Base-by-base conservation (phyloP, 2,888 invertebrate genomes). In the Epistrophella euchroma region DNA sequence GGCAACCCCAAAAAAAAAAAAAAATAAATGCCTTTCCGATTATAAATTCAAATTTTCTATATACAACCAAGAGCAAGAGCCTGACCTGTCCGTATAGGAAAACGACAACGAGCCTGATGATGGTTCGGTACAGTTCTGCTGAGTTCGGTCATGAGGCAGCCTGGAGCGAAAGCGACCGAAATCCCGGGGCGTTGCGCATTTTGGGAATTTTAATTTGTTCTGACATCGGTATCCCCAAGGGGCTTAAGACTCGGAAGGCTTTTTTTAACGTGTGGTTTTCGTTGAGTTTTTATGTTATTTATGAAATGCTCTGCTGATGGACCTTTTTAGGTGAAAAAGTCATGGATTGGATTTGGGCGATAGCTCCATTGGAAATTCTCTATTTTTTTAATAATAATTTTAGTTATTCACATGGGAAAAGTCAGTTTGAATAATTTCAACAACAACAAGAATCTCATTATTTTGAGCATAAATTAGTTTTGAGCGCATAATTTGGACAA, bases 1-100 rank as follows among this genome's bases (percentile, higher is more conserved):
- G 55, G 47, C 43, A 50, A 47, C 47, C 37, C 71, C 80, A 37
- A 37, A 9, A 40, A 22, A 60, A 60, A 58, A 35, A 37, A 37
- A 58, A 58, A 11, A 19, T 43, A 80, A 76, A 76, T 68, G 66
- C 85, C 76, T 77, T 62, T 56, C 45, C 76, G 80, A 80, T 85
- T 85, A 85, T 85, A 85, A 85, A 85, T 85, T 80, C 78, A 85
- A 80, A 80, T 81, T 77, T 80, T 56, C 32, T 45, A 56, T 45
- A 56, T 6, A 68, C 68, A 52, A 35, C 47, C 62, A 60, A n/a
- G n/a, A n/a, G n/a, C n/a, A n/a, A 35, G 47, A 28, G 40, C 80
- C 75, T 80, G 70, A 64, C 78, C 70, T 62, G 78, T 70, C 73
- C 73, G 68, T 78, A 28, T n/a, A 64, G 17, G 17, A 47, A 19